A percentile compares a stretch with the other conserved stretches of the same genome.
Evolutionary conservation across 2,888 invertebrate species (phyloP).

Genomic region (Drosophila paranaensis): DNA sequence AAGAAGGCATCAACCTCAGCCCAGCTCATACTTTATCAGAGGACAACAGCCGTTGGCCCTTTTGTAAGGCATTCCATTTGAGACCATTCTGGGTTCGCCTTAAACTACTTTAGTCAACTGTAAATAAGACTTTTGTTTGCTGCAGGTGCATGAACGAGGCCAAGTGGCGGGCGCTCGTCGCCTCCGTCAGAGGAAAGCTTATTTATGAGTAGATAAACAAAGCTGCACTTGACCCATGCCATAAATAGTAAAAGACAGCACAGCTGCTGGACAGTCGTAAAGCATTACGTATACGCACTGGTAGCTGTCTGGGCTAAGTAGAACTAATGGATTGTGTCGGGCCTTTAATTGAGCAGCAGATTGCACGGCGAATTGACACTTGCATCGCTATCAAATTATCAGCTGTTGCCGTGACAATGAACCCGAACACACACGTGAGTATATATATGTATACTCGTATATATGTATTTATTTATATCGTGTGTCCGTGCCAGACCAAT

Average conservation of each 20-base stretch:
- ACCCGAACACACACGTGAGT: background rate
- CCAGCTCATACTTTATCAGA: background rate
- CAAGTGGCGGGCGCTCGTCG: slow-evolving; percentile 33
- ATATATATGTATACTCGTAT: background rate
- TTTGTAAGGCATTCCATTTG: slow-evolving; percentile 9
- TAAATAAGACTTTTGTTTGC: slow-evolving; percentile 18
- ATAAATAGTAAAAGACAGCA: slow-evolving; percentile 31
- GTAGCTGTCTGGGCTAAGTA: background rate
- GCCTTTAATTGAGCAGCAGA: slow-evolving; percentile 17
- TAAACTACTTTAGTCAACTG: slow-evolving; percentile 33
- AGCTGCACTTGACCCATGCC: slow-evolving; percentile 65
- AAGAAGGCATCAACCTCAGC: background rate
- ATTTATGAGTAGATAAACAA: slow-evolving; percentile 6
- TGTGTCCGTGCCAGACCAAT: slow-evolving; percentile 29
- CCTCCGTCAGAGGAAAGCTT: background rate
- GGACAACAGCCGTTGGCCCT: background rate
- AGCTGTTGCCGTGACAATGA: slow-evolving; percentile 48
- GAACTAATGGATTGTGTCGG: background rate
- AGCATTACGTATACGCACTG: slow-evolving; percentile 39
- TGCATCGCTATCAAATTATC: slow-evolving; percentile 18
- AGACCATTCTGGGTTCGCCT: slow-evolving; percentile 24
- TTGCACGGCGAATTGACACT: slow-evolving; percentile 20
- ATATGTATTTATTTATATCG: slow-evolving; percentile 9
- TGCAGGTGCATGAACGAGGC: slow-evolving; percentile 32
- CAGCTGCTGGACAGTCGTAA: background rate